Conservation (phyloP, 2,888 invertebrate genomes). For the Didymodactylos carnosus region DNA sequence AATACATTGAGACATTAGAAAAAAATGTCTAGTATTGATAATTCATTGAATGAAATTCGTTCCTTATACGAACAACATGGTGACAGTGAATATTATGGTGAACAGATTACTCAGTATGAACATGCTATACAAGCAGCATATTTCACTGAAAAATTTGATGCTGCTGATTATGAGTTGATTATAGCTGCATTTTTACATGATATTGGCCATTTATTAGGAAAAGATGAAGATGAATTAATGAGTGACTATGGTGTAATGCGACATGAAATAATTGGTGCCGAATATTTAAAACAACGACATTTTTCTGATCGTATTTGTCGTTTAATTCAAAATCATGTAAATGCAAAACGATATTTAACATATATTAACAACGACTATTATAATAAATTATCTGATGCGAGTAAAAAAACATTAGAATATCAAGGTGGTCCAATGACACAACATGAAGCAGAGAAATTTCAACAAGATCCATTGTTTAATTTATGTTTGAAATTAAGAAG, state of each 20-base stretch:
- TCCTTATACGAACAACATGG: slow-evolving; percentile 18
- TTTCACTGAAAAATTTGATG: slow-evolving; percentile 17
- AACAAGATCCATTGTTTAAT: slow-evolving; percentile 17
- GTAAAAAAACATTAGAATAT: slow-evolving; percentile 21
- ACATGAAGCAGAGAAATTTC: slow-evolving; percentile 19
- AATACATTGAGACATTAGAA: too few relatives aligned
- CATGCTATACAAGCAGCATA: slow-evolving; percentile 20
- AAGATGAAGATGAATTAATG: slow-evolving; percentile 19
- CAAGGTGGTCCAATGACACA: slow-evolving; percentile 22
- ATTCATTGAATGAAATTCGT: too few relatives aligned
- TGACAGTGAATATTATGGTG: slow-evolving; percentile 19
- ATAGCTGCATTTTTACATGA: slow-evolving; percentile 22
- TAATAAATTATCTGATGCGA: slow-evolving; percentile 20
- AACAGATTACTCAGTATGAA: slow-evolving; percentile 18
- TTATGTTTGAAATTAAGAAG: slow-evolving; percentile 19
- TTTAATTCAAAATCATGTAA: slow-evolving; percentile 20
- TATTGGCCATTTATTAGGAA: slow-evolving; percentile 20
- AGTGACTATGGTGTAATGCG: slow-evolving; percentile 16
- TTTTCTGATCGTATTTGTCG: slow-evolving; percentile 17
- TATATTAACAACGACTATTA: slow-evolving; percentile 19
- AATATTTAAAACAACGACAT: not conserved
- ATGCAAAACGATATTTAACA: slow-evolving; percentile 20
- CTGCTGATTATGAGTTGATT: slow-evolving; percentile 15
- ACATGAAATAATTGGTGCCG: not conserved
- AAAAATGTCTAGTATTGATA: too few relatives aligned